phyloP scores from a whole-genome alignment of 2,888 invertebrate species.

The Lasioglossum calceatum region DNA sequence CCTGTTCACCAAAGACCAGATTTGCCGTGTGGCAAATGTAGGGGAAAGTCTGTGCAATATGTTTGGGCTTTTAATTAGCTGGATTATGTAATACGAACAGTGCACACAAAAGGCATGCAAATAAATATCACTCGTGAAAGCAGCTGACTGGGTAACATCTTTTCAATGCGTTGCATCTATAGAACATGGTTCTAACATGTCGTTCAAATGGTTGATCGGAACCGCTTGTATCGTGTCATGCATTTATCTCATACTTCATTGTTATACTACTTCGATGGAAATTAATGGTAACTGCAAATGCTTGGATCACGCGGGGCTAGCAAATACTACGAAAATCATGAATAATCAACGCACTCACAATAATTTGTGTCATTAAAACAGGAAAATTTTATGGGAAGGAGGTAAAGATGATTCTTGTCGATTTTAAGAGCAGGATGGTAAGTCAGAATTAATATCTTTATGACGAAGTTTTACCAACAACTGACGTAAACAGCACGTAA shows the following conservation, averaged over 20 bases:
- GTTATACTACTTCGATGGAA: not conserved
- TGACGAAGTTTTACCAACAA: not conserved
- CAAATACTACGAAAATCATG: not conserved
- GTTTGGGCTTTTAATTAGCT: conserved; percentile 71
- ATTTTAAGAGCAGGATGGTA: not conserved
- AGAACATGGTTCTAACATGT: conserved; percentile 12
- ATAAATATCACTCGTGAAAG: conserved; percentile 73
- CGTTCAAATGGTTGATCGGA: not conserved
- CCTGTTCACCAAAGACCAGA: conserved; percentile 42
- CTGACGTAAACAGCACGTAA: not conserved
- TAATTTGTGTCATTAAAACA: too few relatives aligned
- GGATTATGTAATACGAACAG: conserved; percentile 58
- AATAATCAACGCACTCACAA: too few relatives aligned
- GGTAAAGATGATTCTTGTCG: not conserved
- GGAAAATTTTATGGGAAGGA: too few relatives aligned
- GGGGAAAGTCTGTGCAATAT: conserved; percentile 64
- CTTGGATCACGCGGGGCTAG: not conserved
- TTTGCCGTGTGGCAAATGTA: conserved; percentile 49
- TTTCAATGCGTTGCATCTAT: conserved; percentile 28
- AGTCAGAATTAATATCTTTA: not conserved
- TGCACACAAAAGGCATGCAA: conserved; percentile 58
- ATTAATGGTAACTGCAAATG: not conserved
- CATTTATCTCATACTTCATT: not conserved
- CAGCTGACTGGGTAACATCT: conserved; percentile 46
- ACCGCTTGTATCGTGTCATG: not conserved